Conservation (phyloP, 2,797 vertebrate genomes). For the Galagoides demidoff region DNA sequence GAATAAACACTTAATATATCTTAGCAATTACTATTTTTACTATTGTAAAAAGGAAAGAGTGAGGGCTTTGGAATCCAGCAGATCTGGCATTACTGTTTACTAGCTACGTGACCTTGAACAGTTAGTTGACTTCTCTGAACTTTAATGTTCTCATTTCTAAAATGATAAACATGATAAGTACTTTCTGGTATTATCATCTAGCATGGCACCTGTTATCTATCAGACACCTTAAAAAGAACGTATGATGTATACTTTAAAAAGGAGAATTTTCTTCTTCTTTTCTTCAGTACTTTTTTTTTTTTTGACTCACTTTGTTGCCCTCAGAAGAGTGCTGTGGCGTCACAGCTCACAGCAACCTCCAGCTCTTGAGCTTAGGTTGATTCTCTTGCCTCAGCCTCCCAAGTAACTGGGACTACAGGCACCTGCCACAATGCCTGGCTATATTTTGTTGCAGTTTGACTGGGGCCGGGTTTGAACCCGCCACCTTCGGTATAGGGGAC, state of each 20-base stretch:
- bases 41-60: background rate
- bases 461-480: no score
- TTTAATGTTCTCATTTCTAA: background rate
- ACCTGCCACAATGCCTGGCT: no score
- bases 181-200: background rate
- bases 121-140: constrained; percentile 8
- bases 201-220: background rate
- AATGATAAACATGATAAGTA: background rate
- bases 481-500: no score
- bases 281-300: background rate
- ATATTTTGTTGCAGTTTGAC: no score
- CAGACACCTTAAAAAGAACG: background rate
- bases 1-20: background rate
- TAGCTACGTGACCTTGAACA: background rate
- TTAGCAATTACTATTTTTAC: background rate
- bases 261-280: background rate
- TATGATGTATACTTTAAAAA: background rate
- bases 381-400: no score
- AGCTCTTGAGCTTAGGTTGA: no score
- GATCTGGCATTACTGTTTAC: background rate
- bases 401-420: no score
- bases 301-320: no score
- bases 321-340: no score
- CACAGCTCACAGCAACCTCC: no score
- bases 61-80: background rate